Conservation (phyloP, 2,888 invertebrate species). For the Cantharis nigra region DNA sequence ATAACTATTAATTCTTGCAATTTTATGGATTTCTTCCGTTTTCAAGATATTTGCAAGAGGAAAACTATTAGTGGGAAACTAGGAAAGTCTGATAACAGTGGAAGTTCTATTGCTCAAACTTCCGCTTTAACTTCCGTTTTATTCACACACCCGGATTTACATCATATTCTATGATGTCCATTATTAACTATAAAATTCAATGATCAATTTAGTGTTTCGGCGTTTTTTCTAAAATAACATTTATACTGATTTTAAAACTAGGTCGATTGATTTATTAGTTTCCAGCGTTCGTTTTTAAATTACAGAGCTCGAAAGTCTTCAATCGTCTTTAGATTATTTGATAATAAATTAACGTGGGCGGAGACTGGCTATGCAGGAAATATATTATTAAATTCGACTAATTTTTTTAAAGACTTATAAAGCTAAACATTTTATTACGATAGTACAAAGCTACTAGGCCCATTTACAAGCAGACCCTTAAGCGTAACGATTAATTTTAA, state of each 20-base stretch:
- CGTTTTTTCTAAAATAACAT: not conserved
- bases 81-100: slow-evolving; percentile 20
- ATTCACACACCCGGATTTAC: slow-evolving; percentile 10
- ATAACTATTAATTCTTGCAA: slow-evolving; percentile 2
- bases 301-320: too few relatives aligned
- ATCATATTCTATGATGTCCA: slow-evolving; percentile 6
- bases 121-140: slow-evolving; percentile 12
- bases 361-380: too few relatives aligned
- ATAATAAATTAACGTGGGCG: too few relatives aligned
- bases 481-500: not conserved
- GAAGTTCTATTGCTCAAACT: slow-evolving; percentile 21
- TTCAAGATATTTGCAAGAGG: slow-evolving; percentile 13
- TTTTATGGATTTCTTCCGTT: slow-evolving; percentile 17
- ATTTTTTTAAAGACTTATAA: not conserved
- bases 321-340: too few relatives aligned
- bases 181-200: not conserved
- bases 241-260: not conserved
- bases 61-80: slow-evolving; percentile 22
- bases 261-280: not conserved
- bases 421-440: not conserved
- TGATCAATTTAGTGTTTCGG: not conserved
- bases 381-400: not conserved
- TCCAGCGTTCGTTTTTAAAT: not conserved
- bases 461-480: not conserved
- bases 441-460: not conserved